Conservation (phyloP, 2,113 vertebrate genomes). For the Montifringilla adamsi region DNA sequence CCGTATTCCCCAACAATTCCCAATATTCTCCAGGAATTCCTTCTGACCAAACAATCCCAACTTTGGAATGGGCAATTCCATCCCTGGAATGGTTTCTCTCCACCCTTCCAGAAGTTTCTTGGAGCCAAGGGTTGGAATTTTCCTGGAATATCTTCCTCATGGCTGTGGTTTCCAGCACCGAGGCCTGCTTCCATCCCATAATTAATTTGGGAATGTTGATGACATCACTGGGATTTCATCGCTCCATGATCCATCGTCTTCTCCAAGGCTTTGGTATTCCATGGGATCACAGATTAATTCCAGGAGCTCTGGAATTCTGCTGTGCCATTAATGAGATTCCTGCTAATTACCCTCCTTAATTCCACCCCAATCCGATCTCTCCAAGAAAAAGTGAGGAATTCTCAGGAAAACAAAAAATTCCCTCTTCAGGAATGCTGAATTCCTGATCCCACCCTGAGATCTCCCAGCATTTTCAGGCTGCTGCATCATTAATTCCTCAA, state of each 20-base stretch:
- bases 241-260: not conserved
- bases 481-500: not conserved
- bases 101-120: not conserved
- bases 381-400: not conserved
- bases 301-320: not conserved
- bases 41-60: not conserved
- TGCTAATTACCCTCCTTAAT: not conserved
- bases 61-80: not conserved
- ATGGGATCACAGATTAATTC: not conserved
- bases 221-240: not conserved
- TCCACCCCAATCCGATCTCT: not conserved
- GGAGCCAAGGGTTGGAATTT: not conserved
- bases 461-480: too few species aligned
- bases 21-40: not conserved
- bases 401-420: not conserved
- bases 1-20: not conserved
- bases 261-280: too few species aligned
- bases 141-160: not conserved
- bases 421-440: not conserved
- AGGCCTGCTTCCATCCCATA: too few species aligned
- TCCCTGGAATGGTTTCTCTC: fast-evolving
- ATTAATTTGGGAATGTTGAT: not conserved
- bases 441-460: not conserved
- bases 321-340: not conserved
- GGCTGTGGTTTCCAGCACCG: too few species aligned